Conservation (phyloP, 2,888 invertebrate species). For the Drosophila peninsularis region DNA sequence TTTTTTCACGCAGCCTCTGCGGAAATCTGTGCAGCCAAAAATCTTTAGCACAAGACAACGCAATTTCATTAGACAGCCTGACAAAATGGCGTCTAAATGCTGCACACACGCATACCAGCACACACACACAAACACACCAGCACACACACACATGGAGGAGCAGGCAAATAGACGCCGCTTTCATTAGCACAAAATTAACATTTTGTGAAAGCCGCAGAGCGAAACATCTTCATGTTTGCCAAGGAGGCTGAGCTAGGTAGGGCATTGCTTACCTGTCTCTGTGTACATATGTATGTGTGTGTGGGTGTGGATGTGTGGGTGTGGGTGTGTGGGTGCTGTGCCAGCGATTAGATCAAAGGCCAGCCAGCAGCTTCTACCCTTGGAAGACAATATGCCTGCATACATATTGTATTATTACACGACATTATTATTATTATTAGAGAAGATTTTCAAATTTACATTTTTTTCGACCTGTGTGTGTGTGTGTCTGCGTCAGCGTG, state of each 20-base stretch:
- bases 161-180: constrained; percentile 47
- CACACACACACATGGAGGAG: neutral
- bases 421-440: constrained; percentile 76
- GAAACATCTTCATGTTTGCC: constrained; percentile 27
- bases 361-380: constrained; percentile 20
- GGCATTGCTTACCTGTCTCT: constrained; percentile 9
- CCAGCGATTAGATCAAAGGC: constrained; percentile 73
- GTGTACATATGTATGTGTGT: neutral
- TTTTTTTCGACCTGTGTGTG: constrained; percentile 23
- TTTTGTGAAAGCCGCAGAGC: constrained; percentile 71
- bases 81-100: constrained; percentile 62
- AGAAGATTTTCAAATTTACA: constrained; percentile 74
- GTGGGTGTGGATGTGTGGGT: neutral
- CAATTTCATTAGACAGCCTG: constrained; percentile 55
- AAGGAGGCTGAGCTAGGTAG: neutral
- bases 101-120: constrained; percentile 15
- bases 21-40: constrained; percentile 39
- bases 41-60: constrained; percentile 39
- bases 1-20: neutral
- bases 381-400: constrained; percentile 55
- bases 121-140: neutral
- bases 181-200: constrained; percentile 76
- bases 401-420: constrained; percentile 65
- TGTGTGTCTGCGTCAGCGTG: neutral
- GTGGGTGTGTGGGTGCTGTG: constrained; percentile 17